Base-by-base conservation (phyloP, 1,140 invertebrate genomes). In the Phymastichus coffea region DNA sequence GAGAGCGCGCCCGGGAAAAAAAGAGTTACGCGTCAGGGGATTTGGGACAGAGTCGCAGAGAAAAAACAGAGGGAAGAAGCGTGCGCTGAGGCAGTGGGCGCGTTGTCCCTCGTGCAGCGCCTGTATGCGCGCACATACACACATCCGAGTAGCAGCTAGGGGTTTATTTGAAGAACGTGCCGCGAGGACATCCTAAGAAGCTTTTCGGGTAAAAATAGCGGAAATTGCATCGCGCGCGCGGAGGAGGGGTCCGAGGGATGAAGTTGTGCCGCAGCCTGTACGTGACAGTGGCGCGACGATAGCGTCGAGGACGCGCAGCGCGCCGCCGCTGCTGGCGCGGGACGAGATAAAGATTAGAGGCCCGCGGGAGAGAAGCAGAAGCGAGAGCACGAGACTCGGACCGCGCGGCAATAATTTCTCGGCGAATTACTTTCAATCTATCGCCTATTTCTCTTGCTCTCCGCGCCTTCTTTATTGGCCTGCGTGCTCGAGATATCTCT, bases 161-260 rank as follows among this genome's bases (percentile, higher is more conserved):
- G 63, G 65, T 71, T 76, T 78, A 78, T 78, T 77, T 76, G 75
- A 74, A 69, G 71, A 78, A 78, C 76, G 76, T 78, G 76, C 72
- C 69, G 65, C 66, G 66, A 70, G 72, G 69, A 72, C 70, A 70
- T 64, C 68, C 66, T 71, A 73, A 71, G 74, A 69, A 77, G 75
- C 73, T 78, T 78, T 77, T 75, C 72, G 66, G 68, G 72, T 77
- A 78, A 78, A 78, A 78, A 77, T 78, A 78, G 73, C 74, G 75
- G 75, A 78, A 78, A 78, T 78, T 76, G 76, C 75, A 78, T 73
- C 72, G 69, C 71, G 62, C 57, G 54, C 55, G 68, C 63, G 59
- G 63, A 58, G 15, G 65, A 56, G 66, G 7, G 23, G 46, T 54
- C 35, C 47, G 53, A 51, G 67, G 65, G 70, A 73, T 71, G 72